Base-by-base conservation (phyloP, 2,888 invertebrate species). In the Perdita meconis region DNA sequence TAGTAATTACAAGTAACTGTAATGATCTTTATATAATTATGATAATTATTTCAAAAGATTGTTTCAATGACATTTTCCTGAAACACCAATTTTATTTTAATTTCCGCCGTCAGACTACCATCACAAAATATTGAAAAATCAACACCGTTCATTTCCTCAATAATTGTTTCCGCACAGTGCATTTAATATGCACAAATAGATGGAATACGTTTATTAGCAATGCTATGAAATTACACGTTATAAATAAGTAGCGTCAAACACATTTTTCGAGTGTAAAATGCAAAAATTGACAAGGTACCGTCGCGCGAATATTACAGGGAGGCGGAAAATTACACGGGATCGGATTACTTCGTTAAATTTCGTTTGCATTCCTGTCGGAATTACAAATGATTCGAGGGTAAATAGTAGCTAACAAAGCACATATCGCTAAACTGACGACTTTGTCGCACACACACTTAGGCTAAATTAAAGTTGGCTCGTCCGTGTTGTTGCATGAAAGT, bases 401-500 rank as follows among this genome's bases (percentile, higher is more conserved):
- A 74, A 30, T 16, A 30, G 42, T 22, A 8, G 6, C 22, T 59
- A 74, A 59, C 19, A 22, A 67, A 38, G 34, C 36, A 72, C 63
- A 64, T 64, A 67, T 57, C 47, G 8, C 30, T 57, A 60, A 64
- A 78, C 74, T 67, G 75, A 63, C 44, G 51, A 66, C 19, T 56
- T 68, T 64, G 60, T 71, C 67, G 65, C 10, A 19, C 56, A 16
- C 53, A 64, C 51, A 38, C 44, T 50, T 42, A 56, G 19, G 36
- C 51, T 78, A n/a, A 75, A 83, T 72, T 75, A 36, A 59, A 75
- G 70, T 65, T 40, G 26, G 63, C 56, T 38, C 51, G 67, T 56
- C 19, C 82, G 82, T 84, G 82, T 65, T 75, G 75, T 78, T 67
- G 84, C 84, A 83, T 83, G 67, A 83, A 83, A 83, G 61, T 72